Percentiles rank a stretch among this genome's conserved stretches.
Evolutionary conservation across 2,888 invertebrate genomes (phyloP).

Genomic region (Poecilus cupreus): DNA sequence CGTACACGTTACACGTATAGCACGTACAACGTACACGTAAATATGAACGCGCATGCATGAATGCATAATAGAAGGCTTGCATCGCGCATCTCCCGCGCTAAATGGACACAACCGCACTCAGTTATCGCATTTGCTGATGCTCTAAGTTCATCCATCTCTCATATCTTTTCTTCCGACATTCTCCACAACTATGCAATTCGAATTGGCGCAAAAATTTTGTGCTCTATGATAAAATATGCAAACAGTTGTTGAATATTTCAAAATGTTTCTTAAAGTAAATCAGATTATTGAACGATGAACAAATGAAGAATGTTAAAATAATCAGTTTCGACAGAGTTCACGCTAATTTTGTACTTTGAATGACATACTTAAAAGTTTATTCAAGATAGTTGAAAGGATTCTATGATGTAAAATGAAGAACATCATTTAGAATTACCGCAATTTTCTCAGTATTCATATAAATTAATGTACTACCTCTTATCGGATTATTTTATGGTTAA

Average conservation of each 20-base stretch:
- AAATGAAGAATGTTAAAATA: neutral
- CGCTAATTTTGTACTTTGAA: neutral
- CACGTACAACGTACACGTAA: conserved; percentile 20
- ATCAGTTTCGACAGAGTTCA: conserved; percentile 6
- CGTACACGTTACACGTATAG: neutral
- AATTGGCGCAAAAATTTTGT: too few relatives aligned
- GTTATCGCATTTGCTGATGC: conserved; percentile 4
- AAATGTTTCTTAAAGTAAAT: too few relatives aligned
- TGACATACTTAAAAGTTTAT: conserved; percentile 33
- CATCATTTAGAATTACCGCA: conserved; percentile 1
- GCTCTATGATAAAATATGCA: too few relatives aligned
- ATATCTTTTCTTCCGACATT: neutral
- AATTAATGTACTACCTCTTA: neutral
- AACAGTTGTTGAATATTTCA: too few relatives aligned
- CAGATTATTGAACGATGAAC: too few relatives aligned
- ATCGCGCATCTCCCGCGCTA: neutral
- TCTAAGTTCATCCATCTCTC: neutral
- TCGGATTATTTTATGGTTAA: too few relatives aligned
- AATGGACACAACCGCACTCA: conserved; percentile 2
- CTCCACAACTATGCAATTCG: neutral
- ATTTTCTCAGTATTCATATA: neutral
- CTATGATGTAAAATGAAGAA: conserved; percentile 3
- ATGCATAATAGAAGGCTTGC: neutral
- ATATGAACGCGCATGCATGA: conserved; percentile 5
- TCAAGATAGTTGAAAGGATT: conserved; percentile 23